Percentiles rank a stretch among this genome's conserved stretches.
These are phyloP conservation scores for Brenthis daphne DNA, from an alignment of 2,888 invertebrate species.

Conservation along the genomic window DNA sequence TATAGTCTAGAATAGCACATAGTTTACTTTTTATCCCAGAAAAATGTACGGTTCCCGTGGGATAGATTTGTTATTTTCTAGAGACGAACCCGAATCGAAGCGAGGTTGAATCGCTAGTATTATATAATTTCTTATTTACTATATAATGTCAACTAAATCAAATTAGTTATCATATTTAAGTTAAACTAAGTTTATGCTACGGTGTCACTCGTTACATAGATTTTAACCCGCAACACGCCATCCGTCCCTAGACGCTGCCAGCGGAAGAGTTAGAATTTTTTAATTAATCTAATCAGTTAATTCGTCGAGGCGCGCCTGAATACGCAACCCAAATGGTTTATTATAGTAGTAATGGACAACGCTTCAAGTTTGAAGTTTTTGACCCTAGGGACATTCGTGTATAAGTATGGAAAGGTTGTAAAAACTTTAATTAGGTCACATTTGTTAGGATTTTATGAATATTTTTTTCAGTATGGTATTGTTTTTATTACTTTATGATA, in stretches of 20 bases:
- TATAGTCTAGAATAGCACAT: no score
- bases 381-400: conserved; percentile 33
- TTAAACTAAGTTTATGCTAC: conserved; percentile 39
- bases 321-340: conserved; percentile 44
- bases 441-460: conserved; percentile 37
- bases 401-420: conserved; percentile 29
- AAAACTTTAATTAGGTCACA: conserved; percentile 37
- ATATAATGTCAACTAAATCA: background rate
- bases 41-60: no score
- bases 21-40: no score
- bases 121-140: background rate
- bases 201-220: conserved; percentile 54
- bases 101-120: no score
- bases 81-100: no score
- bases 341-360: conserved; percentile 41
- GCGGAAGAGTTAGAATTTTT: conserved; percentile 76
- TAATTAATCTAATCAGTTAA: conserved; percentile 81
- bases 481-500: conserved; percentile 1
- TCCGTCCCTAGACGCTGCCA: conserved; percentile 59
- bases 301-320: conserved; percentile 64
- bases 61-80: no score
- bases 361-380: conserved; percentile 38
- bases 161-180: background rate
- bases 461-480: background rate
- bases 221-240: conserved; percentile 65